A percentile compares a stretch with the other conserved stretches of the same genome.
Evolutionary conservation across 1,140 invertebrate species (phyloP).

Genomic region (Plutomurus gul): DNA sequence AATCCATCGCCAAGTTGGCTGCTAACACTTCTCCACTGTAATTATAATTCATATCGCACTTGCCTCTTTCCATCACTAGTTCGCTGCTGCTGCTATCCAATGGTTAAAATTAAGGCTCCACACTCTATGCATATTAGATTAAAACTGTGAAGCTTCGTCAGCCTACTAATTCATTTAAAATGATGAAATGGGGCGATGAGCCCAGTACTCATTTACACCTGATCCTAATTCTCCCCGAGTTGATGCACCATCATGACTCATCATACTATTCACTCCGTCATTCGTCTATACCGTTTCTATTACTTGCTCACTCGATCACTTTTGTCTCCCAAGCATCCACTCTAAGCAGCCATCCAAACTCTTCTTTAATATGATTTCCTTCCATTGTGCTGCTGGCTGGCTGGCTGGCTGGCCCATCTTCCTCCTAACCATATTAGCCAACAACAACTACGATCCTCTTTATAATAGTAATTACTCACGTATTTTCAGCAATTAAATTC

Average conservation of each 20-base stretch:
- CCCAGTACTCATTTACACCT: constrained; percentile 35
- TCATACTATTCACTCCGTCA: not conserved
- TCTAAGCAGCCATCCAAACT: not conserved
- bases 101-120: constrained; percentile 2
- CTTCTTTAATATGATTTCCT: too few relatives aligned
- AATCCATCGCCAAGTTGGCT: too few relatives aligned
- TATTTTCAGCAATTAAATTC: not conserved
- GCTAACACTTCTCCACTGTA: too few relatives aligned
- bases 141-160: constrained; percentile 1
- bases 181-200: constrained; percentile 31
- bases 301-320: not conserved
- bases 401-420: too few relatives aligned
- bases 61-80: too few relatives aligned
- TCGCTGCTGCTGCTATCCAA: too few relatives aligned
- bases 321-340: not conserved
- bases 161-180: constrained; percentile 32
- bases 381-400: too few relatives aligned
- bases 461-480: not conserved
- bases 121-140: constrained; percentile 33
- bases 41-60: too few relatives aligned
- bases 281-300: not conserved
- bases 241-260: constrained; percentile 30
- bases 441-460: not conserved
- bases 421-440: not conserved
- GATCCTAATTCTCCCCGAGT: not conserved